Base-by-base conservation (phyloP, 2,888 invertebrate species). In the Mesochorus sp. region DNA sequence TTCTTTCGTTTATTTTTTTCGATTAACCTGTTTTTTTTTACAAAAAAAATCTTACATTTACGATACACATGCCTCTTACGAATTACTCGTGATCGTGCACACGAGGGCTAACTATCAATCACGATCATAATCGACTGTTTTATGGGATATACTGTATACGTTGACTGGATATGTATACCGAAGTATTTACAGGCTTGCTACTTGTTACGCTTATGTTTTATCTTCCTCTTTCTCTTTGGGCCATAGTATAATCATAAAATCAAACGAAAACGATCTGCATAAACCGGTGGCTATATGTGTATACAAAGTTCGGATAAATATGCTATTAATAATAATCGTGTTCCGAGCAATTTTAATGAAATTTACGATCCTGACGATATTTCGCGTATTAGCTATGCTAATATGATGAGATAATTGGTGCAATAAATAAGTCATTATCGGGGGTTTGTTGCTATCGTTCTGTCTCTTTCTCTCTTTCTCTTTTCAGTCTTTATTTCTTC, bases 401-500 rank as follows among this genome's bases (percentile, higher is more conserved):
- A 89, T 88, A 86, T 86, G 85, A 82, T 84, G 83, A 85, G 86
- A 85, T 88, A 89, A 89, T 89, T 90, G 88, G 86, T 84, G 88
- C 87, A 88, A 90, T 90, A 89, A 90, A 90, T 88, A 89, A 90
- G 88, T 89, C 86, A 90, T 90, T 89, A 89, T 87, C 87, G 87
- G n/a, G n/a, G 70, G 67, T 82, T 19, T 39, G 66, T 53, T 79
- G 81, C 77, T 62, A 57, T 51, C 42, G 12, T 17, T 6, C 14
- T 17, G 14, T 17, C 5, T 0, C 10, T 10, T 31, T n/a, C n/a
- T n/a, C n/a, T n/a, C n/a, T n/a, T n/a, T n/a, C n/a, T n/a, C n/a
- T n/a, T n/a, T n/a, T n/a, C 31, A n/a, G 1, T 17, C 42, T 44
- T 17, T n/a, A 0, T 44, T 12, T 17, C 10, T 19, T 3, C 31